phyloP scores from a whole-genome alignment of 2,888 invertebrate species.

The Rhagium mordax region DNA sequence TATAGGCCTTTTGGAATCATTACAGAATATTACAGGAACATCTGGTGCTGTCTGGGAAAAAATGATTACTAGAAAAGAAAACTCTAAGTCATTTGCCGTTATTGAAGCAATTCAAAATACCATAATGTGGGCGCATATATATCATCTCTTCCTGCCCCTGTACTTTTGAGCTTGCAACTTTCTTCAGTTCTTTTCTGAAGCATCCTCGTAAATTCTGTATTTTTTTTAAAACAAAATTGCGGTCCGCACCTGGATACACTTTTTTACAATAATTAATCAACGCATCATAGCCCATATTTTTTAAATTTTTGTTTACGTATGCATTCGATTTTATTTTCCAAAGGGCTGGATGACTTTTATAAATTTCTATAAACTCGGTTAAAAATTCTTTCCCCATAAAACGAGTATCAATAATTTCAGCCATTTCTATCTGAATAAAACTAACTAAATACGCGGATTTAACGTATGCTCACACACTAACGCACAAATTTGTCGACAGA shows the following conservation, averaged over 20 bases:
- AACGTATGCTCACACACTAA: too few species aligned
- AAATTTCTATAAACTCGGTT: conserved; percentile 4
- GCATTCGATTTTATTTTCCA: conserved; percentile 4
- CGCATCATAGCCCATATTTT: too few species aligned
- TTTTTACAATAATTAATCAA: conserved; percentile 1
- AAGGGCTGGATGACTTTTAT: conserved; percentile 4
- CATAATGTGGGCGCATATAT: conserved; percentile 22
- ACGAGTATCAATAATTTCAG: neutral
- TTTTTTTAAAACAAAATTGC: neutral
- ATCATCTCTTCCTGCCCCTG: conserved; percentile 25
- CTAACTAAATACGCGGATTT: too few species aligned
- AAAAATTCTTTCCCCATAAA: conserved; percentile 7
- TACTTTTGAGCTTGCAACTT: conserved; percentile 18
- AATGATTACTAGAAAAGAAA: too few species aligned
- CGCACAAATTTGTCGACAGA: too few species aligned
- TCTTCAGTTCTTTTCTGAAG: conserved; percentile 22
- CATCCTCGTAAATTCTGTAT: conserved; percentile 4
- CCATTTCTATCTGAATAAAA: neutral
- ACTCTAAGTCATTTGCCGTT: too few species aligned
- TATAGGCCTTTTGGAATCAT: too few species aligned
- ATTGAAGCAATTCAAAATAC: conserved; percentile 20
- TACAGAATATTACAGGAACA: too few species aligned
- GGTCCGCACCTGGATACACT: conserved; percentile 12
- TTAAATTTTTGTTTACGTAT: neutral
- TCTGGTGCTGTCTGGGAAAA: too few species aligned